Evolutionary conservation across 2,113 vertebrate genomes (phyloP), one percentile per base, ranked within the genome.

Genomic region (Struthio camelus): DNA sequence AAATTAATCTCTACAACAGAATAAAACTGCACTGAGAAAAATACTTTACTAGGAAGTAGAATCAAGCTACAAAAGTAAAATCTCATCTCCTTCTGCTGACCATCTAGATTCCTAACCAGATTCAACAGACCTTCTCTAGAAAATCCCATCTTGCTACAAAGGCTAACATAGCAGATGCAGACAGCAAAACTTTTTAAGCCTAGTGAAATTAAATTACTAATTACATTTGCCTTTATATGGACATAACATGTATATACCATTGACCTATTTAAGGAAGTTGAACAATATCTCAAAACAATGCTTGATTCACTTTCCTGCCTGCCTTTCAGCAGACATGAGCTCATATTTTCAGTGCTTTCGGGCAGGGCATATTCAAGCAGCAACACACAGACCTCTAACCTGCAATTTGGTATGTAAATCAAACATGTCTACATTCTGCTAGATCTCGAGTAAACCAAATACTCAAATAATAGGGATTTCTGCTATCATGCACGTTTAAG

Each of bases 241-340:
- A 71, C 61, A 64, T 20, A 69, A 77, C 34, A 64, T 56, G 40
- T 50, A 59, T 51, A 46, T 10, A n/a, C 8, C 4, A 65, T 65
- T 86, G 87, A 80, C n/a, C 71, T 87, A 89, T 80, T 94, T 79
- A 90, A 90, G 83, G 83, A 95, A 95, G 80, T 76, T 27, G n/a
- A 90, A 70, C 15, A 28, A 9, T 86, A 84, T 75, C 69, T 81
- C 56, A 22, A 42, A 94, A 95, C 78, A 90, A 86, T 53, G 59
- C 80, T 67, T 94, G 65, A 94, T 89, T 67, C 83, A 93, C 72
- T 96, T 95, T 84, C 69, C 94, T 94, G 94, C 79, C 61, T 78
- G 93, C 67, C 80, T 75, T 90, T 67, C 51, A 86, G 72, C 65
- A 59, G 51, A 66, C 56, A 34, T 2, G 15, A 92, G 61, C 59